Conservation (phyloP, 2,888 invertebrate species). For the Polia nebulosa region DNA sequence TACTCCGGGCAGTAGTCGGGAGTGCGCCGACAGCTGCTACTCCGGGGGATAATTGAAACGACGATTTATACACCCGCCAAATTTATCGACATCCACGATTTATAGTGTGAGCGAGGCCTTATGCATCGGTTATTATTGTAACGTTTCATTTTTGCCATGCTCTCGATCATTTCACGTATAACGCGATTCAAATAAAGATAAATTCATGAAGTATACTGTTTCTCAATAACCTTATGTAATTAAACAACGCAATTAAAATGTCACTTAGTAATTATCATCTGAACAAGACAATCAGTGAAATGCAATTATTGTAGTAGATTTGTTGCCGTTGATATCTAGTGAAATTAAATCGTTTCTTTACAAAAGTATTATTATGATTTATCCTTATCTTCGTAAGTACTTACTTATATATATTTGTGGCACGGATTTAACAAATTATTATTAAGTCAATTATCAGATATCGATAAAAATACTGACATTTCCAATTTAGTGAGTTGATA, state of each 20-base stretch:
- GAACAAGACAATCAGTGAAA: conserved; percentile 72
- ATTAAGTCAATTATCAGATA: conserved; percentile 65
- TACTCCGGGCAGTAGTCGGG: conserved; percentile 82
- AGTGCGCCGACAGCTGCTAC: conserved; percentile 86
- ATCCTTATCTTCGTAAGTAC: conserved; percentile 61
- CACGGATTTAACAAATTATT: conserved; percentile 64
- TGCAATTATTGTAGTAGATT: conserved; percentile 71
- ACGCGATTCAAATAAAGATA: conserved; percentile 66
- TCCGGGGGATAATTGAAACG: conserved; percentile 88
- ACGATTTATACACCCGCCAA: conserved; percentile 89
- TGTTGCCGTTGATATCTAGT: conserved; percentile 63
- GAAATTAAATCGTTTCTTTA: conserved; percentile 61
- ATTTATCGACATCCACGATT: conserved; percentile 88
- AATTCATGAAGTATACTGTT: conserved; percentile 56
- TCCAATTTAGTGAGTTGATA: conserved; percentile 63
- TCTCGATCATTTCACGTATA: conserved; percentile 61
- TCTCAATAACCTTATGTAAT: conserved; percentile 64
- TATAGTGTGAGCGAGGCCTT: conserved; percentile 77
- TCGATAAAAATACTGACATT: conserved; percentile 62
- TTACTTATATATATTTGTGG: conserved; percentile 56
- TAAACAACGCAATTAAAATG: conserved; percentile 71
- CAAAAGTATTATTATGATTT: conserved; percentile 58
- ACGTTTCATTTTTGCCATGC: conserved; percentile 72
- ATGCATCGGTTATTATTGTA: conserved; percentile 71
- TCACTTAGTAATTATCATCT: conserved; percentile 72